Conservation (phyloP, 2,113 vertebrate genomes). For the Bubalus kerabau region DNA sequence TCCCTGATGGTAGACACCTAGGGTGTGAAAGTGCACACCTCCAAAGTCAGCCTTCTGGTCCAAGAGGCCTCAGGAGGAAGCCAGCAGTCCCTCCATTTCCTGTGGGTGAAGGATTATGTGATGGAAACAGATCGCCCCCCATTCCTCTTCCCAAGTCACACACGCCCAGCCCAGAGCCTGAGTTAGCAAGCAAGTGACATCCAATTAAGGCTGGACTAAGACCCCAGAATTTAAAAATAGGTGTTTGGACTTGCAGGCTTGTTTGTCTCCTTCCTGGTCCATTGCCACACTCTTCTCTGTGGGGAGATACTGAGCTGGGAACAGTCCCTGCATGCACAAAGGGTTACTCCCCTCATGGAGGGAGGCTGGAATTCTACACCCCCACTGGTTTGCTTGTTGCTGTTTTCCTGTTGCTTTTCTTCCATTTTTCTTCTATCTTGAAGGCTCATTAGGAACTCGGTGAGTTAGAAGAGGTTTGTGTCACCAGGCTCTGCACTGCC, state of each 20-base stretch:
- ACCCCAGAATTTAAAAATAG: constrained; percentile 23
- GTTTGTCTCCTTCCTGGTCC: background rate
- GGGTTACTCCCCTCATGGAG: constrained; percentile 57
- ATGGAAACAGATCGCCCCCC: constrained; percentile 32
- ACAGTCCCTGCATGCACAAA: background rate
- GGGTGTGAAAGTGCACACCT: constrained; percentile 67
- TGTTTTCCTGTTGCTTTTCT: constrained; percentile 68
- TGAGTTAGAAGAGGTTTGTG: constrained; percentile 77
- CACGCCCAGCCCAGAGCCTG: background rate
- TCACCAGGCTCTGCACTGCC: constrained; percentile 74
- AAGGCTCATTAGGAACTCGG: constrained; percentile 76
- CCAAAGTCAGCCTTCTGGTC: constrained; percentile 56
- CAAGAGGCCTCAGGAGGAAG: constrained; percentile 34
- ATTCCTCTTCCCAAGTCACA: constrained; percentile 14
- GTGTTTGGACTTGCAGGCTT: background rate
- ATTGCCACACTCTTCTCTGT: background rate
- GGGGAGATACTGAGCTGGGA: background rate
- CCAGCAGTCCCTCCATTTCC: constrained; percentile 28
- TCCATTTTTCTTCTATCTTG: constrained; percentile 68
- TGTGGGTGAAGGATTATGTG: constrained; percentile 45
- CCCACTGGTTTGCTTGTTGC: constrained; percentile 62
- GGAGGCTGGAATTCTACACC: background rate
- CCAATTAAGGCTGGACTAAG: background rate
- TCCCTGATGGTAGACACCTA: constrained; percentile 39
- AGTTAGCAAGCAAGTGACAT: background rate